These are phyloP conservation scores for Dasysyrphus tricinctus DNA, from an alignment of 2,888 invertebrate species.

Conservation along the genomic window DNA sequence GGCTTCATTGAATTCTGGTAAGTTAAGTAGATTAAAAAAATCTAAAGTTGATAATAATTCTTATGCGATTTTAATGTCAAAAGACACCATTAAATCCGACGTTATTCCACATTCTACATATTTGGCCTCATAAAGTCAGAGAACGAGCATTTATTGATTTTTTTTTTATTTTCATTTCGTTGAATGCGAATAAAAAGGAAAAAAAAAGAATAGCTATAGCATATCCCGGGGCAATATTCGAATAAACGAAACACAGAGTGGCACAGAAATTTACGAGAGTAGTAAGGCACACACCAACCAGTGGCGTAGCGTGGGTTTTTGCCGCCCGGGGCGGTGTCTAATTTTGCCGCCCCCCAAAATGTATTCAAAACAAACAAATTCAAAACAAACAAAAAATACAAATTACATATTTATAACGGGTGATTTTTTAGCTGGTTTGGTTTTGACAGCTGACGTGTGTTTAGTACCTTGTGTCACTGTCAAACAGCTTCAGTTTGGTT, in stretches of 20 bases:
- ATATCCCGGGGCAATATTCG: slow-evolving; percentile 53
- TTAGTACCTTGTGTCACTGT: too few relatives aligned
- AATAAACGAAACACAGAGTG: slow-evolving; percentile 43
- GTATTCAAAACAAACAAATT: too few relatives aligned
- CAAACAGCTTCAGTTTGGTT: too few relatives aligned
- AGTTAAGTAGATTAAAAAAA: slow-evolving; percentile 80
- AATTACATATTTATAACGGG: too few relatives aligned
- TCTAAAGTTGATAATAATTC: slow-evolving; percentile 61
- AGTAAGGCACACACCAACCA: slow-evolving; percentile 54
- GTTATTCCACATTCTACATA: slow-evolving; percentile 48
- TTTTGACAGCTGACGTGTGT: too few relatives aligned
- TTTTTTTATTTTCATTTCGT: slow-evolving; percentile 43
- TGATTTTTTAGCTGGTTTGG: too few relatives aligned
- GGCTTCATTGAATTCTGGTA: slow-evolving; percentile 92
- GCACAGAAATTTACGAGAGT: slow-evolving; percentile 42
- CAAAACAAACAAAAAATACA: too few relatives aligned
- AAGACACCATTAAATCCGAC: slow-evolving; percentile 52
- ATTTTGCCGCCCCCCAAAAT: too few relatives aligned
- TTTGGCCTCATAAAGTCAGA: slow-evolving; percentile 47
- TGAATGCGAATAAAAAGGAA: slow-evolving; percentile 13
- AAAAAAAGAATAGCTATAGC: not conserved
- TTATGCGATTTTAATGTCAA: slow-evolving; percentile 65
- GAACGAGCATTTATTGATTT: slow-evolving; percentile 60
- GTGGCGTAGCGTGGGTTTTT: too few relatives aligned
- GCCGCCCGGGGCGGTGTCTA: too few relatives aligned